Evolutionary conservation across 2,113 vertebrate genomes (phyloP).

Genomic region (Noctilio leporinus): DNA sequence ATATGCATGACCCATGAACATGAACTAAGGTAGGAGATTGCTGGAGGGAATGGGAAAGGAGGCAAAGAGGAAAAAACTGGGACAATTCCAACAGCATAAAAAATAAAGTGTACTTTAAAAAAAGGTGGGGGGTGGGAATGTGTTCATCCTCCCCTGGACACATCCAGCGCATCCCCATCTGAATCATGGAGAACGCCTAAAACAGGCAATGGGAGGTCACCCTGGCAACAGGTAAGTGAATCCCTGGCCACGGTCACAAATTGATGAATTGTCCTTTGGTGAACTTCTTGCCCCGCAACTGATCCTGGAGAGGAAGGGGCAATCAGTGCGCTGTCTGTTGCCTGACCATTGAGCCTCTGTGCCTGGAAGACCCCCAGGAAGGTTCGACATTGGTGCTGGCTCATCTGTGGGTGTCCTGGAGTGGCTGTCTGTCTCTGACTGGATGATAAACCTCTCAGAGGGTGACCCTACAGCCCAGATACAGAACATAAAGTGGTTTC

Average conservation of each 20-base stretch:
- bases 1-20: no score
- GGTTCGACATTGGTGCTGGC: not conserved
- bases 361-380: not conserved
- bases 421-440: not conserved
- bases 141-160: not conserved
- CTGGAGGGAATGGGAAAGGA: no score
- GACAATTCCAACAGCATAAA: no score
- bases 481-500: not conserved
- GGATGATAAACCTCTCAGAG: not conserved
- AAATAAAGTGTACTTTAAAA: no score
- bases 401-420: not conserved
- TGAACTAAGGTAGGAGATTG: no score
- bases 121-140: no score
- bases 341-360: no score
- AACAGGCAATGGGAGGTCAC: not conserved
- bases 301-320: not conserved
- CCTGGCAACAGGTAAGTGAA: not conserved
- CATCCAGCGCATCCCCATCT: not conserved
- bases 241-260: not conserved
- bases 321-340: rapidly evolving
- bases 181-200: not conserved
- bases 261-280: not conserved
- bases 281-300: not conserved
- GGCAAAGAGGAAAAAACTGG: no score
- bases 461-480: not conserved